Conservation (phyloP, 2,113 vertebrate genomes). For the Rostratula benghalensis region DNA sequence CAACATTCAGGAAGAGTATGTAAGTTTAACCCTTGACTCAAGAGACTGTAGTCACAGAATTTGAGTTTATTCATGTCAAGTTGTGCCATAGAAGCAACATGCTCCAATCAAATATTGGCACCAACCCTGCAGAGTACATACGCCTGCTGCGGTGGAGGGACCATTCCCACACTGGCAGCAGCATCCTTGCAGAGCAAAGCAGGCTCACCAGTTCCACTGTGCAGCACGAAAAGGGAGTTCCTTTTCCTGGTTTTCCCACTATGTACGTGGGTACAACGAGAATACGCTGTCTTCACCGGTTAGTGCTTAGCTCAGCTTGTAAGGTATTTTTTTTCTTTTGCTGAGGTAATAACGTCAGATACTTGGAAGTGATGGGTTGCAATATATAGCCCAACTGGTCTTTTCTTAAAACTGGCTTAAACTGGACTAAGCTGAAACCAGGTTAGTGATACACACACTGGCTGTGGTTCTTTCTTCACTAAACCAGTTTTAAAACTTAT, state of each 20-base stretch:
- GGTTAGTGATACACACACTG: background rate
- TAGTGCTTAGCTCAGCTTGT: background rate
- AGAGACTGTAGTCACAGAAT: background rate
- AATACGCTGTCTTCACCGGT: background rate
- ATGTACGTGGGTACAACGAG: fast-evolving
- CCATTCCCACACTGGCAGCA: background rate
- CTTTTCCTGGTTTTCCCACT: background rate
- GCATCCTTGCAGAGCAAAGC: background rate
- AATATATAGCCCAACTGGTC: background rate
- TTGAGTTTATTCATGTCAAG: background rate
- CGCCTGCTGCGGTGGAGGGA: background rate
- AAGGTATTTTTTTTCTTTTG: background rate
- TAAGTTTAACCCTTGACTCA: background rate
- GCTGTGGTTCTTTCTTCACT: background rate
- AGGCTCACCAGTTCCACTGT: fast-evolving
- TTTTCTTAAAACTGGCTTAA: background rate
- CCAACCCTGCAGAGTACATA: background rate
- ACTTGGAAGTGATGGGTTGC: background rate
- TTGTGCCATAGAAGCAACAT: background rate
- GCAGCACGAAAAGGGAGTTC: fast-evolving
- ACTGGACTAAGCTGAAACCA: background rate
- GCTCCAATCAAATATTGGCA: fast-evolving
- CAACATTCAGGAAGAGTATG: background rate
- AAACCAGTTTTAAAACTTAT: background rate
- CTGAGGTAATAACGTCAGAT: background rate